phyloP scores from a whole-genome alignment of 2,888 invertebrate genomes.

The Pediacus dermestoides region DNA sequence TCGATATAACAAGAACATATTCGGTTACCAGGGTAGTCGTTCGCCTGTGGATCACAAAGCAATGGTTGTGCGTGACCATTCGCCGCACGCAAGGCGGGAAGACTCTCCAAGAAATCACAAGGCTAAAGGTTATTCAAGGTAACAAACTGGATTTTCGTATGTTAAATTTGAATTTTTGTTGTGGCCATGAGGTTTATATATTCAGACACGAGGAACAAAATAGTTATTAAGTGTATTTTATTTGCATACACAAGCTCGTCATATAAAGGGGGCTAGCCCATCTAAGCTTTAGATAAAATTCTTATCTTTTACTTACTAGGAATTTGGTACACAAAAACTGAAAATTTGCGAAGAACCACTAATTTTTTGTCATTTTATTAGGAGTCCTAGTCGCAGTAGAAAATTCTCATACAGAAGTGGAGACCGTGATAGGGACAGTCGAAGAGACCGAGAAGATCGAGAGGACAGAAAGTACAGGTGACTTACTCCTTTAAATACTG shows the following conservation, averaged over 20 bases:
- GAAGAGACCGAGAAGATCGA: slow-evolving; percentile 46
- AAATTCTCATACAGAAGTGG: slow-evolving; percentile 47
- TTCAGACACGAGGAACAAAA: too few relatives aligned
- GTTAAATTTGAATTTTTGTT: too few relatives aligned
- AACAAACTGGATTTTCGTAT: slow-evolving; percentile 18
- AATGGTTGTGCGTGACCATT: slow-evolving; percentile 43
- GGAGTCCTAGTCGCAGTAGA: slow-evolving; percentile 44
- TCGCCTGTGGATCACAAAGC: slow-evolving; percentile 40
- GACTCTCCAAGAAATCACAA: slow-evolving; percentile 48
- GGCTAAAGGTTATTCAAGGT: slow-evolving; percentile 48
- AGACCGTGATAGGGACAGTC: slow-evolving; percentile 46
- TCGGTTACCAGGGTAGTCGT: slow-evolving; percentile 43
- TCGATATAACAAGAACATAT: too few relatives aligned
- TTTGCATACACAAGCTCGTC: too few relatives aligned
- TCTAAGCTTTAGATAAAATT: too few relatives aligned
- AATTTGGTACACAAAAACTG: too few relatives aligned
- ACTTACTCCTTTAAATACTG: not conserved
- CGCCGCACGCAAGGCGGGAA: slow-evolving; percentile 45
- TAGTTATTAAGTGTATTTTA: too few relatives aligned
- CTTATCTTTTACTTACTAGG: too few relatives aligned
- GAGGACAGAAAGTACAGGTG: slow-evolving; percentile 48
- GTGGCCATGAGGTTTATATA: too few relatives aligned
- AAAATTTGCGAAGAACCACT: too few relatives aligned
- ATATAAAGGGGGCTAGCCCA: too few relatives aligned
- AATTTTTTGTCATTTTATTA: too few relatives aligned